These are phyloP conservation scores for Tyrophagus putrescentiae DNA, from an alignment of 1,140 invertebrate species.

Conservation along the genomic window DNA sequence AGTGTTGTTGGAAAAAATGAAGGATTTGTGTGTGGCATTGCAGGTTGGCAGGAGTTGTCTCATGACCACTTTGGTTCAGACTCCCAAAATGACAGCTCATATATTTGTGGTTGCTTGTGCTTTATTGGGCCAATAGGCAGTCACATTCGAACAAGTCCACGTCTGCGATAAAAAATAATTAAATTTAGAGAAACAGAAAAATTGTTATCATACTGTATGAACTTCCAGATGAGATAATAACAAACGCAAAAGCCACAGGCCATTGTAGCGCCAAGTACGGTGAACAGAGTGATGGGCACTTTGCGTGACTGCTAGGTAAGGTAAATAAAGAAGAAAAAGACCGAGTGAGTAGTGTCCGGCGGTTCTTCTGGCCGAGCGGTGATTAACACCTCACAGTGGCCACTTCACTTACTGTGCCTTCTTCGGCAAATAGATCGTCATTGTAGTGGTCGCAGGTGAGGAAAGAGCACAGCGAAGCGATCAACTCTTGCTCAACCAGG, in stretches of 20 bases:
- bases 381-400: slow-evolving; percentile 43
- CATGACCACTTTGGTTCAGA: not conserved
- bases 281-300: slow-evolving; percentile 60
- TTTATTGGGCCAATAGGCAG: not conserved
- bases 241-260: slow-evolving; percentile 64
- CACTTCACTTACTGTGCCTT: not conserved
- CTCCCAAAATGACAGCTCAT: not conserved
- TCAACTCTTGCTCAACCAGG: slow-evolving; percentile 69
- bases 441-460: slow-evolving; percentile 77
- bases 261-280: slow-evolving; percentile 55
- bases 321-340: not conserved
- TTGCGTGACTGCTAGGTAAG: slow-evolving; percentile 26
- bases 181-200: not conserved
- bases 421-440: slow-evolving; percentile 39
- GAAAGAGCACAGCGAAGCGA: slow-evolving; percentile 74
- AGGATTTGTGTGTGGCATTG: not conserved
- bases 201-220: slow-evolving; percentile 58
- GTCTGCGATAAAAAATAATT: not conserved
- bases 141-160: not conserved
- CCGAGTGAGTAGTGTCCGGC: not conserved
- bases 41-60: not conserved
- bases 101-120: not conserved
- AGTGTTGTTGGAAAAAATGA: too few relatives aligned
- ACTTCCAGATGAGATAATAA: slow-evolving; percentile 75
- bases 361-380: not conserved